Conservation (phyloP, 2,113 vertebrate genomes). For the Muntiacus muntjak region DNA sequence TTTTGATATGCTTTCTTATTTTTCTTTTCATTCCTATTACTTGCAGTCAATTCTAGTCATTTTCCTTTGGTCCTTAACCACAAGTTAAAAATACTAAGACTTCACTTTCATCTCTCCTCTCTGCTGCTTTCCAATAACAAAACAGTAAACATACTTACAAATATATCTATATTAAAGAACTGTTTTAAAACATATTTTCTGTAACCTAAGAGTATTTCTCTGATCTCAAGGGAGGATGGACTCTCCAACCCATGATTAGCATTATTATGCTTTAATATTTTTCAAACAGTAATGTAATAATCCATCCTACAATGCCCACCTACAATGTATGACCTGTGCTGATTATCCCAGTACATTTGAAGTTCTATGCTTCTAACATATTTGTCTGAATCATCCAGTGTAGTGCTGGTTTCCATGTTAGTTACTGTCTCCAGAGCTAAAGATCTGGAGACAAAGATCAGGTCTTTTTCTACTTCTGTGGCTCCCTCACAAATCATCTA, state of each 20-base stretch:
- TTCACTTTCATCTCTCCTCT: neutral
- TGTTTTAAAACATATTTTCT: neutral
- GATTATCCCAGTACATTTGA: neutral
- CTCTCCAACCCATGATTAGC: neutral
- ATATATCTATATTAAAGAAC: neutral
- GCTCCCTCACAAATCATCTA: neutral
- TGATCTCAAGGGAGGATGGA: neutral
- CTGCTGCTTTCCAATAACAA: neutral
- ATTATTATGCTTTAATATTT: neutral
- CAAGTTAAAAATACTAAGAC: conserved; percentile 4
- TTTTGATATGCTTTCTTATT: conserved; percentile 10
- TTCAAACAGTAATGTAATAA: neutral
- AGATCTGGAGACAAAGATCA: neutral
- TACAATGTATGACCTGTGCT: neutral
- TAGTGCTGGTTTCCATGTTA: neutral
- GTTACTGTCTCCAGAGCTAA: neutral
- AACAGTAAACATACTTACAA: neutral
- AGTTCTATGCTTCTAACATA: neutral
- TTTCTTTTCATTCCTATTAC: neutral
- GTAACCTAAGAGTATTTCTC: neutral
- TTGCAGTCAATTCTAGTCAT: neutral
- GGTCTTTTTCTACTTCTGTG: neutral
- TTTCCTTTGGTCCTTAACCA: neutral
- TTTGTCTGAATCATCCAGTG: neutral
- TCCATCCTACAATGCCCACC: neutral